A percentile compares a stretch with the other conserved stretches of the same genome.
These are phyloP conservation scores for Mystacides longicornis DNA, from an alignment of 2,888 invertebrate species.

Conservation along the genomic window DNA sequence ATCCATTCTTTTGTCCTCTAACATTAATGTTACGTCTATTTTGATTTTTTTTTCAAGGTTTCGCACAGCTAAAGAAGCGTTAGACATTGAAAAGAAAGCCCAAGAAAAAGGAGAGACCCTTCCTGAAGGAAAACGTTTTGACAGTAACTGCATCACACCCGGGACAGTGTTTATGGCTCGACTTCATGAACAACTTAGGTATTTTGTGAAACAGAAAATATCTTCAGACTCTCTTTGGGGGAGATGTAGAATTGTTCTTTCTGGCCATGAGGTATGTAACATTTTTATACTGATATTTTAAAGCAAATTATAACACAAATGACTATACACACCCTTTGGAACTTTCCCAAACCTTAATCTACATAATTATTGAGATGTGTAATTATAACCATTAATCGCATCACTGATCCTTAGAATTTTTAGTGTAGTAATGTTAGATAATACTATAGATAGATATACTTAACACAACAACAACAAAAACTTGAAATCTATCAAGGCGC, in stretches of 20 bases:
- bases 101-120: conserved; percentile 67
- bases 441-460: too few relatives aligned
- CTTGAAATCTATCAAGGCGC: too few relatives aligned
- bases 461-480: too few relatives aligned
- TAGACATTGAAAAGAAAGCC: conserved; percentile 67
- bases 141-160: conserved; percentile 97
- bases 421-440: too few relatives aligned
- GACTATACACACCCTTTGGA: too few relatives aligned
- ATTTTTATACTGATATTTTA: conserved; percentile 2
- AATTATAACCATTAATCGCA: too few relatives aligned
- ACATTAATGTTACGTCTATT: too few relatives aligned
- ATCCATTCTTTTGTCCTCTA: too few relatives aligned
- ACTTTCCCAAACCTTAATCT: too few relatives aligned
- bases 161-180: conserved; percentile 91
- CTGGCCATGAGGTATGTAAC: conserved; percentile 77
- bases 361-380: too few relatives aligned
- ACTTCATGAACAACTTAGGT: conserved; percentile 76
- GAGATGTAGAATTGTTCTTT: conserved; percentile 76
- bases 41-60: conserved; percentile 48
- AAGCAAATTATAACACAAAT: too few relatives aligned
- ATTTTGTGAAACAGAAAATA: conserved; percentile 80
- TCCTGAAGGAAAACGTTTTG: conserved; percentile 77
- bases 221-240: conserved; percentile 83
- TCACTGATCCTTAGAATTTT: too few relatives aligned
- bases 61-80: conserved; percentile 83